These are phyloP conservation scores for Pocillopora grandis DNA, from an alignment of 92 coral and sea anemone species.

Conservation along the genomic window DNA sequence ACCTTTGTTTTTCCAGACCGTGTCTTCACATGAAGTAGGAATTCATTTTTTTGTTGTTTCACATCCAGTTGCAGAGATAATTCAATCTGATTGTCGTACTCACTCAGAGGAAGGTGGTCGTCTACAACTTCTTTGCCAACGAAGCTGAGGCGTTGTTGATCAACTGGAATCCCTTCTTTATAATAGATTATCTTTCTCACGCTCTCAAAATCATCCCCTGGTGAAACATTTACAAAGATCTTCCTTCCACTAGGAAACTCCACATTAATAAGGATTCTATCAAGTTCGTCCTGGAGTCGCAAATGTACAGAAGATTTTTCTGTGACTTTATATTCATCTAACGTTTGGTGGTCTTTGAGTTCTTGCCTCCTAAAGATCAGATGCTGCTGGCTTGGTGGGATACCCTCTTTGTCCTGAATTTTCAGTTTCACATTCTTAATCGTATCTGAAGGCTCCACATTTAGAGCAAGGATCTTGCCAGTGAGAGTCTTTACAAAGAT, in stretches of 20 bases:
- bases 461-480: neutral
- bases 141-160: neutral
- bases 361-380: neutral
- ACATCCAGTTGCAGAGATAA: neutral
- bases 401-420: no score
- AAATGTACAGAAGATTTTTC: neutral
- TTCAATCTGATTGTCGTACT: neutral
- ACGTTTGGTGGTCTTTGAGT: neutral
- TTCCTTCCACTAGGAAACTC: neutral
- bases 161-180: neutral
- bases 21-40: neutral
- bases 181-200: neutral
- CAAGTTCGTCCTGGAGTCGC: neutral
- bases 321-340: neutral
- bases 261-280: neutral
- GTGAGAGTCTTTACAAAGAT: neutral
- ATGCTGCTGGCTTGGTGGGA: neutral
- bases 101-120: neutral
- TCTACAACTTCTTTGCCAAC: neutral
- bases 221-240: neutral
- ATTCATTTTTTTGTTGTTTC: neutral
- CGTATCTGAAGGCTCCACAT: neutral
- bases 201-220: neutral
- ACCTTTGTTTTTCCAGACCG: neutral
- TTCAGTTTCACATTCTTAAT: no score